A percentile compares a stretch with the other conserved stretches of the same genome.
phyloP scores from a whole-genome alignment of 2,888 invertebrate species.

The Athalia rosae region DNA sequence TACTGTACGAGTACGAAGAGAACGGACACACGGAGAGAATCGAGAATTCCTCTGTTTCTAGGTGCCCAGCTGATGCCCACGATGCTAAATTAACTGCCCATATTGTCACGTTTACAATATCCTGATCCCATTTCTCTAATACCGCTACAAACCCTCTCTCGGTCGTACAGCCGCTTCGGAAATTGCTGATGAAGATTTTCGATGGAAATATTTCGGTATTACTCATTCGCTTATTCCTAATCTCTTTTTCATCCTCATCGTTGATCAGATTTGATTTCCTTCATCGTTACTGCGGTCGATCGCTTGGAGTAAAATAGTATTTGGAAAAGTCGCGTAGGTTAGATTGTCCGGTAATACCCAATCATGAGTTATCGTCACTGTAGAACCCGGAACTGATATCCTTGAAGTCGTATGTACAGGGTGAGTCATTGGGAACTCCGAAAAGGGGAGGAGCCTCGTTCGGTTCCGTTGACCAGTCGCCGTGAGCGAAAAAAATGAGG shows the following conservation, averaged over 20 bases:
- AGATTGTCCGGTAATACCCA: constrained; percentile 22
- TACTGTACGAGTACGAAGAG: background rate
- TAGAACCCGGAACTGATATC: constrained; percentile 2
- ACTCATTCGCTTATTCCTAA: too few relatives aligned
- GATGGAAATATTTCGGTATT: too few relatives aligned
- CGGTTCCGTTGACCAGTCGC: too few relatives aligned
- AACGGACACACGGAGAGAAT: constrained; percentile 55
- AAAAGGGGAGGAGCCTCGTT: too few relatives aligned
- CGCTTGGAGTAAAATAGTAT: too few relatives aligned
- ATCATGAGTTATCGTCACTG: constrained; percentile 32
- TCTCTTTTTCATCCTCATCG: too few relatives aligned
- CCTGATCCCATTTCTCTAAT: background rate
- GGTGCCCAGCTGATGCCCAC: constrained; percentile 49
- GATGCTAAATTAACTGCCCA: constrained; percentile 70
- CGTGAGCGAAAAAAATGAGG: too few relatives aligned
- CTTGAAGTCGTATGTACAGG: background rate
- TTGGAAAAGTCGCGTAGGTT: background rate
- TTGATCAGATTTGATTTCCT: too few relatives aligned
- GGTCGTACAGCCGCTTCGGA: too few relatives aligned
- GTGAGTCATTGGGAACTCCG: too few relatives aligned
- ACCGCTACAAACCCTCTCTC: background rate
- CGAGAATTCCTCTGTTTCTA: constrained; percentile 67
- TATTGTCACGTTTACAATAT: constrained; percentile 46
- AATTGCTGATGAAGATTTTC: too few relatives aligned
- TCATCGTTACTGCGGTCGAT: too few relatives aligned